Conservation (phyloP, 1,140 invertebrate species). For the Danaus melanippus region DNA sequence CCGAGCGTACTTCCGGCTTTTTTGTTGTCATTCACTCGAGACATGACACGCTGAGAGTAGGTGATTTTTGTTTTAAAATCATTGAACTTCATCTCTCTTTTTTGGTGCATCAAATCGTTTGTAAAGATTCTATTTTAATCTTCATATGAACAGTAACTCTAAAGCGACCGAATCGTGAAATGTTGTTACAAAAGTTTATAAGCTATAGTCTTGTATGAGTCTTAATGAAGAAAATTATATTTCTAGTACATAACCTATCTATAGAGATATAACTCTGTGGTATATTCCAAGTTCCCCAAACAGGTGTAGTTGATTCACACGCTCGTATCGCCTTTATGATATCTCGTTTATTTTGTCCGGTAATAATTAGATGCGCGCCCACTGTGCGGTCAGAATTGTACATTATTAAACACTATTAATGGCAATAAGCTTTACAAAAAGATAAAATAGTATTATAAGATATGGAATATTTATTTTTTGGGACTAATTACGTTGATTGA, state of each 20-base stretch:
- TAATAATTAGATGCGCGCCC: constrained; percentile 35
- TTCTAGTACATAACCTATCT: neutral
- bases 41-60: neutral
- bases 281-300: constrained; percentile 20
- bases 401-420: too few species aligned
- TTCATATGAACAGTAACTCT: too few species aligned
- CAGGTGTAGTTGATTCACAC: constrained; percentile 64
- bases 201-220: too few species aligned
- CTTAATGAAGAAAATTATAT: too few species aligned
- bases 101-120: too few species aligned
- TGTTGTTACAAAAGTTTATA: too few species aligned
- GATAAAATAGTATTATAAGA: neutral
- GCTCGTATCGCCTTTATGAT: constrained; percentile 43
- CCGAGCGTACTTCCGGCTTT: constrained; percentile 50
- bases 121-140: too few species aligned
- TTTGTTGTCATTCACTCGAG: constrained; percentile 37
- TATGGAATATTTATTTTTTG: neutral
- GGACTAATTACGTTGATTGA: too few species aligned
- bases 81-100: too few species aligned
- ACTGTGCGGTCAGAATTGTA: constrained; percentile 8
- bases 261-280: constrained; percentile 27
- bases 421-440: constrained; percentile 2
- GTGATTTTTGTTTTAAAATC: neutral
- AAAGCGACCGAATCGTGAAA: too few species aligned
- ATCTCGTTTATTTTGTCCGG: constrained; percentile 48